Base-by-base conservation (phyloP, 2,113 vertebrate genomes). In the Ivindomyrus marchei region DNA sequence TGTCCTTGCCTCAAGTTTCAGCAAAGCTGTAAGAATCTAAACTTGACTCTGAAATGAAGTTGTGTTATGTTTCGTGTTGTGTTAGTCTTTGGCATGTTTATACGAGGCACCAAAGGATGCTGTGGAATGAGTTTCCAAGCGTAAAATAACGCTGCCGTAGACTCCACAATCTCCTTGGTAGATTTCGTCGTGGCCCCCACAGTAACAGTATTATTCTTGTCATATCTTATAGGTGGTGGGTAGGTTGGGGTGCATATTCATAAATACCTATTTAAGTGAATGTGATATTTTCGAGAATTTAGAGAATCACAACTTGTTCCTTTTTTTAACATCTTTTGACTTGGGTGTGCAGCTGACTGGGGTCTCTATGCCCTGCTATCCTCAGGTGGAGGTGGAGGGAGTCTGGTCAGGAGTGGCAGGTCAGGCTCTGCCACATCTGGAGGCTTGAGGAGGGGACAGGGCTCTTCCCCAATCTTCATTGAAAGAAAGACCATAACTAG, bases 401-500 rank as follows among this genome's bases (percentile, higher is more conserved):
- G 94, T 93, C 2, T 90, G 93, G 3, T 93, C 85, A 1, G 92
- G 93, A 88, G 91, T 90, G 92, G 97, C 91, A 96, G 95, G 90
- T 94, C 96, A 89, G 95, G 95, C 90, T 94, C 96, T 0, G 96
- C 95, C 4, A 77, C 31, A 2, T 88, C 97, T 21, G 95, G 97
- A 56, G 95, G 97, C 87, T 96, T 95, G 91, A 96, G 97, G 94
- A 96, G 96, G 91, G 91, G 93, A 1, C 97, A 97, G 53, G 95
- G 95, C 47, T 95, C 96, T 1, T 94, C 93, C 88, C 97, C 97
- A 88, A 94, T 90, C 62, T 97, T 97, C 89, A 89, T 97, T 89
- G 98, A 99, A 92, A 97, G 97, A 94, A 99, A 97, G 94, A 91
- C 4, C 42, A 90, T 93, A 89, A 66, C 94, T 56, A 95, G 86